A percentile compares a stretch with the other conserved stretches of the same genome.
These are phyloP conservation scores for Phyllotreta cruciferae DNA, from an alignment of 2,888 invertebrate genomes.

Conservation along the genomic window DNA sequence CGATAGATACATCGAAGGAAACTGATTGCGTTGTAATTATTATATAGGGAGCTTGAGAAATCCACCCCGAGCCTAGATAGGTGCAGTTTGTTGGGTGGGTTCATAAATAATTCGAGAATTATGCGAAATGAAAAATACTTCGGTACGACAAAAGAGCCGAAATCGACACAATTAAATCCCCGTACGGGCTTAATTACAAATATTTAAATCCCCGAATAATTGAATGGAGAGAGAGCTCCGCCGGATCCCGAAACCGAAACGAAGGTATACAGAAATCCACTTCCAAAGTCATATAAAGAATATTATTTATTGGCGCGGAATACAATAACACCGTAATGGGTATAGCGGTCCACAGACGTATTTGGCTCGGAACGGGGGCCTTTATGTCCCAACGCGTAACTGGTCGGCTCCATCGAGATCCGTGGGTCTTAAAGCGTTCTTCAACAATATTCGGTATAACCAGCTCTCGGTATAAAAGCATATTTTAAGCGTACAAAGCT, in stretches of 20 bases:
- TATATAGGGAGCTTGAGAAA: too few relatives aligned
- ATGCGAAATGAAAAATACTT: slow-evolving; percentile 17
- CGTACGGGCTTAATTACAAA: slow-evolving; percentile 57
- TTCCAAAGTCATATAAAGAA: slow-evolving; percentile 59
- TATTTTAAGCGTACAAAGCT: slow-evolving; percentile 51
- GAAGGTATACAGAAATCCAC: slow-evolving; percentile 30
- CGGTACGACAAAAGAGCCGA: slow-evolving; percentile 36
- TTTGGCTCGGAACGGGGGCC: not conserved
- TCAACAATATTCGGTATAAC: slow-evolving; percentile 55
- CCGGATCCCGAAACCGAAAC: slow-evolving; percentile 45
- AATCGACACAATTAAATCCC: slow-evolving; percentile 51
- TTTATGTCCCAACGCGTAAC: slow-evolving; percentile 10
- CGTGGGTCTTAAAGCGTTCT: slow-evolving; percentile 52
- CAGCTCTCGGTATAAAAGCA: slow-evolving; percentile 50
- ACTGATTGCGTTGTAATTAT: too few relatives aligned
- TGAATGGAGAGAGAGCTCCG: slow-evolving; percentile 50
- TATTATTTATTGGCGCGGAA: slow-evolving; percentile 60
- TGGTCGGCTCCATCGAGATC: slow-evolving; percentile 50
- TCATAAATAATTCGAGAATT: too few relatives aligned
- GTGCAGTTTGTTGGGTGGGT: too few relatives aligned
- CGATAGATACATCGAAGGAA: too few relatives aligned
- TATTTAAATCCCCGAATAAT: slow-evolving; percentile 53
- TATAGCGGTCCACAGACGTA: slow-evolving; percentile 45
- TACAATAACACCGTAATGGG: slow-evolving; percentile 60
- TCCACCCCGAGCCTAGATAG: too few relatives aligned